Evolutionary conservation across 2,797 vertebrate species (phyloP).

Genomic region (Notamacropus eugenii): DNA sequence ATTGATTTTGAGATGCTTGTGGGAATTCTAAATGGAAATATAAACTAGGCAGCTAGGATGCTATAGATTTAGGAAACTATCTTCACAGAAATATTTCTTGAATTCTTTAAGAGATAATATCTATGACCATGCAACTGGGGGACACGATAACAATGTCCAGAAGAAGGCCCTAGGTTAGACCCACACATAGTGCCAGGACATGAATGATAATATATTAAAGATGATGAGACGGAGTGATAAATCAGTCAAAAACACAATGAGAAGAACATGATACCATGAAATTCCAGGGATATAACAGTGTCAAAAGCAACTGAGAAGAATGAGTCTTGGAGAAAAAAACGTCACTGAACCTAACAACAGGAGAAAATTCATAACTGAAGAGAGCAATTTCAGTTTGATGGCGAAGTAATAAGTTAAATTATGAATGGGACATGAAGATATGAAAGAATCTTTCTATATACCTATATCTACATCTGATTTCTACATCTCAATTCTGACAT

Average conservation of each 20-base stretch:
- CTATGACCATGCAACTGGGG: not conserved
- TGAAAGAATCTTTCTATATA: not conserved
- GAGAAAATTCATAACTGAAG: not conserved
- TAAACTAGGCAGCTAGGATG: not conserved
- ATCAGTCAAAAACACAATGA: no score
- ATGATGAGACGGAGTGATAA: no score
- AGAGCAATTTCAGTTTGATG: not conserved
- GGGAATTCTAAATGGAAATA: not conserved
- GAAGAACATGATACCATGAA: no score
- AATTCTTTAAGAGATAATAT: not conserved
- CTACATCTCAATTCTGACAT: not conserved
- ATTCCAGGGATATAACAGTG: not conserved
- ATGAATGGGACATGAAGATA: not conserved
- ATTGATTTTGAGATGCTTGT: not conserved
- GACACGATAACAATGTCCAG: not conserved
- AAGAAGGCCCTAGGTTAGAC: not conserved
- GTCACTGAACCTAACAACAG: not conserved
- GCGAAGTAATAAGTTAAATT: not conserved
- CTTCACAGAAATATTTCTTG: not conserved
- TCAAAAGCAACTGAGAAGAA: not conserved
- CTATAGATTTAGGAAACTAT: not conserved
- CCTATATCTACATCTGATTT: not conserved
- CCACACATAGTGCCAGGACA: not conserved
- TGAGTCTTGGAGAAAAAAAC: not conserved
- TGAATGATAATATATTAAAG: no score